Evolutionary conservation across 1,140 invertebrate genomes (phyloP).

Genomic region (Wiebesia pumilae): DNA sequence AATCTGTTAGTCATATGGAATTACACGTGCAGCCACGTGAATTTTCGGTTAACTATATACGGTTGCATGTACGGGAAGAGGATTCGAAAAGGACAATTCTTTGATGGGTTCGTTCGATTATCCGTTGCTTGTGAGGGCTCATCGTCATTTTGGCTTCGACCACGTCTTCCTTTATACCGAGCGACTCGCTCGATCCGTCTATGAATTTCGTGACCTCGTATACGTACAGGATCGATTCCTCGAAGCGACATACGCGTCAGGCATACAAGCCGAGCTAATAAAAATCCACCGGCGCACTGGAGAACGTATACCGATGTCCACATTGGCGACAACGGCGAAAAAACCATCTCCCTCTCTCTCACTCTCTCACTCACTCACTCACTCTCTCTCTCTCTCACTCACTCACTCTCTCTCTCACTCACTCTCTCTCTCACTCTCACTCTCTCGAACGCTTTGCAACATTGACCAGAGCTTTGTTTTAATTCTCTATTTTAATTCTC

Average conservation of each 20-base stretch:
- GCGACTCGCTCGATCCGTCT: constrained; percentile 37
- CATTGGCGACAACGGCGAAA: neutral
- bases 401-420: neutral
- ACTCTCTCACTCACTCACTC: too few species aligned
- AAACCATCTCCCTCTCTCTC: neutral
- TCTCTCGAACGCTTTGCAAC: neutral
- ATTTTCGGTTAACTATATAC: too few species aligned
- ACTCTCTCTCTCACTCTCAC: neutral
- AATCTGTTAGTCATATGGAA: too few species aligned
- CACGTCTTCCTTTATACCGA: constrained; percentile 4
- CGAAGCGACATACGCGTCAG: constrained; percentile 37
- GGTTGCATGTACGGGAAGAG: neutral
- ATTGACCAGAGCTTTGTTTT: neutral
- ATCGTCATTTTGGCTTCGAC: neutral
- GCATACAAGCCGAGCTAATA: constrained; percentile 40
- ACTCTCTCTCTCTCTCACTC: neutral
- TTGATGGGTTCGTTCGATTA: neutral
- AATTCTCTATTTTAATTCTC: too few species aligned
- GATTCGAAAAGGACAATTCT: constrained; percentile 19
- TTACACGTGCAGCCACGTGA: too few species aligned
- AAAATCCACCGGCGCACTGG: constrained; percentile 1
- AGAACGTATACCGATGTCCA: neutral
- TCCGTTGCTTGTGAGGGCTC: neutral
- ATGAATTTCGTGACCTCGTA: constrained; percentile 56
- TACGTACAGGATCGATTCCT: constrained; percentile 53